Evolutionary conservation across 2,113 vertebrate species (phyloP).

Genomic region (Camelus dromedarius): DNA sequence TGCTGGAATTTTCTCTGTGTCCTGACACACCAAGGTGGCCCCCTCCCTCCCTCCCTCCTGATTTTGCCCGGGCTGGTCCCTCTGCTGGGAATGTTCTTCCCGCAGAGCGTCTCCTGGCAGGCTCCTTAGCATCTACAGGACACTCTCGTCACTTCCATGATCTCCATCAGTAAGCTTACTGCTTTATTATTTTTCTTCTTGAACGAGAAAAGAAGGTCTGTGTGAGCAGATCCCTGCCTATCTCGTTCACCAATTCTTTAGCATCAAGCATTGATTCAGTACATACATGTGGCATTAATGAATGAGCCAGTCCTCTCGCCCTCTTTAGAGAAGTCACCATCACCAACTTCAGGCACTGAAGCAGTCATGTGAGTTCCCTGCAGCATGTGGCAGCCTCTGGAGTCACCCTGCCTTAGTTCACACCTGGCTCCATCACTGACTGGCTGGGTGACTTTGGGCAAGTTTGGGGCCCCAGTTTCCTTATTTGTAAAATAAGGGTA

Average conservation of each 20-base stretch:
- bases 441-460: background rate
- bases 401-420: background rate
- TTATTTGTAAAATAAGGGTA: background rate
- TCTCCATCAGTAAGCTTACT: background rate
- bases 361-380: background rate
- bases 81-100: background rate
- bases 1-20: background rate
- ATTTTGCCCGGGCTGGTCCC: background rate
- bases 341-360: background rate
- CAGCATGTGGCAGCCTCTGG: background rate
- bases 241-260: background rate
- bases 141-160: background rate
- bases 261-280: background rate
- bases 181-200: background rate
- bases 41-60: background rate
- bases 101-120: background rate
- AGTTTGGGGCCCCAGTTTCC: background rate
- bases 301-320: background rate
- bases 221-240: background rate
- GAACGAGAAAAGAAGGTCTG: background rate
- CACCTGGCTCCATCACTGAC: background rate
- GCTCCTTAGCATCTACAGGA: background rate
- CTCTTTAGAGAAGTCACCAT: background rate
- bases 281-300: accelerated
- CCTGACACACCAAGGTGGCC: background rate